phyloP scores from a whole-genome alignment of 2,888 invertebrate genomes.

The Danaus chrysippus region DNA sequence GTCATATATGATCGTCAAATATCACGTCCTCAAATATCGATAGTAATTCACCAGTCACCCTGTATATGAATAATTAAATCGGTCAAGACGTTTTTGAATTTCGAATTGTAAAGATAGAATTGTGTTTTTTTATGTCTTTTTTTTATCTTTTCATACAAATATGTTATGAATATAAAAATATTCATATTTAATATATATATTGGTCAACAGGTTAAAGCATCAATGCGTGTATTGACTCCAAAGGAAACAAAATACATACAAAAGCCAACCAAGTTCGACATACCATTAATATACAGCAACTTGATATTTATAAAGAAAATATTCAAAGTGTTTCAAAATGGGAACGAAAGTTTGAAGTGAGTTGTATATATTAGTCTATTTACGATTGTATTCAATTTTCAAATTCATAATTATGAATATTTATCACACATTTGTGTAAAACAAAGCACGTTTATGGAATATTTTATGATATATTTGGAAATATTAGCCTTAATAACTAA shows the following conservation, averaged over 20 bases:
- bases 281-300: conserved; percentile 67
- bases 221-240: conserved; percentile 61
- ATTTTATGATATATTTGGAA: background rate
- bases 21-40: no score
- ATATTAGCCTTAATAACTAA: background rate
- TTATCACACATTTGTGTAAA: conserved; percentile 10
- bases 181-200: conserved; percentile 8
- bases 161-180: background rate
- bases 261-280: conserved; percentile 62
- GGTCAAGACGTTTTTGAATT: no score
- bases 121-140: no score
- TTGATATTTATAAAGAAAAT: conserved; percentile 62
- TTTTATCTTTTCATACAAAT: background rate
- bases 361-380: conserved; percentile 33
- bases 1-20: no score
- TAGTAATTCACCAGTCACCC: no score
- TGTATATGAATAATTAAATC: no score
- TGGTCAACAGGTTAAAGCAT: conserved; percentile 61
- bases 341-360: conserved; percentile 68
- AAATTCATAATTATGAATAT: conserved; percentile 19
- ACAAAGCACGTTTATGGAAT: conserved; percentile 8
- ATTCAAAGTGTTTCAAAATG: conserved; percentile 51
- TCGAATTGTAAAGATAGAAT: no score
- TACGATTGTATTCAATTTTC: conserved; percentile 18
- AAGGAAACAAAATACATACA: conserved; percentile 65